Percentiles rank a stretch among this genome's conserved stretches.
phyloP scores from a whole-genome alignment of 2,888 invertebrate species.

The Resseliella maxima region DNA sequence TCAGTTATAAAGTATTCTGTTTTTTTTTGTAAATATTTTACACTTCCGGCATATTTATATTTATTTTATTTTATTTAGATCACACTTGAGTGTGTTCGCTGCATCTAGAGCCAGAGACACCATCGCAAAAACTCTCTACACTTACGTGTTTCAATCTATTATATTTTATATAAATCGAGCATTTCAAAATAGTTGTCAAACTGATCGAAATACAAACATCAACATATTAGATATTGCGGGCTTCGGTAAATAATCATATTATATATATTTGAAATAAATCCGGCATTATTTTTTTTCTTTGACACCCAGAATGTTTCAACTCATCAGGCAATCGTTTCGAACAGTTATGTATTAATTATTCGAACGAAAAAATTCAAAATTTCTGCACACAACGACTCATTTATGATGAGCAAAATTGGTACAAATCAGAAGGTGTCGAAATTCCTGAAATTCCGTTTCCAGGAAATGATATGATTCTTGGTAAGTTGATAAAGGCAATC shows the following conservation, averaged over 20 bases:
- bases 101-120: too few species aligned
- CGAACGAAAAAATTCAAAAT: not conserved
- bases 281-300: too few species aligned
- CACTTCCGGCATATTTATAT: not conserved
- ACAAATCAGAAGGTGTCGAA: not conserved
- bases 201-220: not conserved
- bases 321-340: not conserved
- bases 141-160: not conserved
- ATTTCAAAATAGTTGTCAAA: not conserved
- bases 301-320: not conserved
- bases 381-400: not conserved
- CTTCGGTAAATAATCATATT: not conserved
- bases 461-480: not conserved
- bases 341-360: not conserved
- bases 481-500: too few species aligned
- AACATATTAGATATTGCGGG: not conserved
- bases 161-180: not conserved
- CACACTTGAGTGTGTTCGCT: too few species aligned
- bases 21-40: too few species aligned
- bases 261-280: not conserved
- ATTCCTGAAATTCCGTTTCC: constrained; percentile 8
- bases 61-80: not conserved
- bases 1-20: not conserved
- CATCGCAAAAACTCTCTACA: not conserved
- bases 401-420: not conserved